Base-by-base conservation (phyloP, 2,797 vertebrate genomes). In the Smutsia temminckii region DNA sequence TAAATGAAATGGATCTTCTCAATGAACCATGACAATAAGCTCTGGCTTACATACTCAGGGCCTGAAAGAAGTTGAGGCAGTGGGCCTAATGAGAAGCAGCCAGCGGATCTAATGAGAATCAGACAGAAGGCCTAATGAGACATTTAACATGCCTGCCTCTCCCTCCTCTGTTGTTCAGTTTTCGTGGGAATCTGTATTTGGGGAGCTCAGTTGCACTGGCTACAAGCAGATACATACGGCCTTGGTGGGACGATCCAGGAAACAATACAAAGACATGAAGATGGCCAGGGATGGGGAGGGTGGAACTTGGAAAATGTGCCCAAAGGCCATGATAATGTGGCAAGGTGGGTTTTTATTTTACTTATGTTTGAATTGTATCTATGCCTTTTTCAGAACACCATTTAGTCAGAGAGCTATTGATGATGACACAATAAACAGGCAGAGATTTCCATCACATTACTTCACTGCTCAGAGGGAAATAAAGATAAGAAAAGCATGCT, bases 111-210 rank as follows among this genome's bases (percentile, higher is more conserved):
- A 97, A 97, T 97, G 96, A 97, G 97, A 98, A 96, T 97, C 97
- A 97, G 97, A 97, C 95, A 97, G 95, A 96, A 95, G 94, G 96
- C 89, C 96, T 97, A 97, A 97, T 95, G 97, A 97, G 95, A 97
- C 94, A 95, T 96, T 97, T 96, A 95, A 96, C 93, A 95, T 92
- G 93, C 96, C 89, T 89, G 91, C 93, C 97, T 96, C 96, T 96
- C 97, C 90, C 96, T 96, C 80, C 63, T 96, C 95, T 95, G 97
- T 96, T 97, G 95, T 97, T 97, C 95, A 9, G 79, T 96, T 96
- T 98, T 97, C 97, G 96, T 96, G 95, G 95, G 96, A 97, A 97
- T 95, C 96, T 97, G 95, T 97, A 95, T 94, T 93, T 96, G 81
- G 89, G 91, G 89, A 96, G 91, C 72, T 96, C 84, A 55, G 84